A percentile compares a stretch with the other conserved stretches of the same genome.
phyloP scores from a whole-genome alignment of 2,888 invertebrate genomes.

The Rotaria macrura region DNA sequence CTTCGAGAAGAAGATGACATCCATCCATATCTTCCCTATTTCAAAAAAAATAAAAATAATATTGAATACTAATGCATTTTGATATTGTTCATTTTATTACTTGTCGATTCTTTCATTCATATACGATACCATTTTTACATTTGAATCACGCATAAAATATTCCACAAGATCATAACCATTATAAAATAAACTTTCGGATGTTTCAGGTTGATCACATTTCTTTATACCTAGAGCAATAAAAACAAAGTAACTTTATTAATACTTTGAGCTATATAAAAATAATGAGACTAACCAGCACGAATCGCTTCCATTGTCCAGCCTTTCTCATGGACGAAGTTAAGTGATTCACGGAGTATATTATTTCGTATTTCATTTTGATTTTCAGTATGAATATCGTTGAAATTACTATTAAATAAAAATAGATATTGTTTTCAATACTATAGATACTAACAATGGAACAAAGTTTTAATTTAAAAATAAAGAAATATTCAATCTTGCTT shows the following conservation, averaged over 20 bases:
- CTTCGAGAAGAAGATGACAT: not conserved
- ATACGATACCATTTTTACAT: conserved; percentile 12
- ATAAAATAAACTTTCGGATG: not conserved
- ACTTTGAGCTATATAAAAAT: not conserved
- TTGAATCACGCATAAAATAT: not conserved
- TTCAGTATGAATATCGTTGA: not conserved
- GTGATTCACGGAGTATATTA: conserved; percentile 64
- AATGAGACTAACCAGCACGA: conserved; percentile 41
- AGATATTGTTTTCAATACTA: not conserved
- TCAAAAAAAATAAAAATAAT: conserved; percentile 45
- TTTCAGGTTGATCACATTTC: not conserved
- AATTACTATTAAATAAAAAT: not conserved
- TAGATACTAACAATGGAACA: too few species aligned
- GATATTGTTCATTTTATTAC: conserved; percentile 35
- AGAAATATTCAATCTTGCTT: not conserved
- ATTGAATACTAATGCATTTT: not conserved
- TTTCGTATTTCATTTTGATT: conserved; percentile 39
- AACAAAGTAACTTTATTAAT: not conserved
- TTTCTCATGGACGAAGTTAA: conserved; percentile 64
- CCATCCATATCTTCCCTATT: conserved; percentile 62
- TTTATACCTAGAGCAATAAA: not conserved
- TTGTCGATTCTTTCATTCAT: not conserved
- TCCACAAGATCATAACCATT: not conserved
- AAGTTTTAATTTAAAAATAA: too few species aligned
- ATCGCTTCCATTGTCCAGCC: conserved; percentile 75